Percentiles rank a stretch among this genome's conserved stretches.
Conservation (phyloP, 2,113 vertebrate species). For the Shinisaurus crocodilurus region DNA sequence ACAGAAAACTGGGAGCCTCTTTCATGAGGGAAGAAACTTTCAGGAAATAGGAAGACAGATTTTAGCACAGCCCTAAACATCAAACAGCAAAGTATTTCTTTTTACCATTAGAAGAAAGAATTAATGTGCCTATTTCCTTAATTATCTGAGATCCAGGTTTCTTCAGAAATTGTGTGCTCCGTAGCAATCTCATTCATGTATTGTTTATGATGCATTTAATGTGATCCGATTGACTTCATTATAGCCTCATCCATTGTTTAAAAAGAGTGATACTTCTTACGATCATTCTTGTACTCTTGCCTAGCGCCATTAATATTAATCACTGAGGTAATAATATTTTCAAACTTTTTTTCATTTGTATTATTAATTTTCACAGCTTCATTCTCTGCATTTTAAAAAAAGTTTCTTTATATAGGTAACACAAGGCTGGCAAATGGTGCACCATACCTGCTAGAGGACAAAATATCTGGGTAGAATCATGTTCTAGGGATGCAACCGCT, state of each 20-base stretch:
- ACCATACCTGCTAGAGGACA: background rate
- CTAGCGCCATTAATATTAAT: slow-evolving; percentile 19
- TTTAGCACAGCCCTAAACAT: background rate
- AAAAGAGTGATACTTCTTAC: slow-evolving; percentile 34
- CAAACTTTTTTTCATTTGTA: fast-evolving
- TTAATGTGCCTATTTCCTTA: slow-evolving; percentile 24
- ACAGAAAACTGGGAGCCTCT: background rate
- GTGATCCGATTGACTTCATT: slow-evolving; percentile 38
- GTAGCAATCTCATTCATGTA: slow-evolving; percentile 52
- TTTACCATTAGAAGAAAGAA: slow-evolving; percentile 8
- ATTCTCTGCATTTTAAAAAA: slow-evolving; percentile 10
- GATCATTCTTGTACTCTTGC: background rate
- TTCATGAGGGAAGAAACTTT: background rate
- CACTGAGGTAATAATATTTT: background rate
- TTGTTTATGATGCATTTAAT: slow-evolving; percentile 61
- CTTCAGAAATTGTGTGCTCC: slow-evolving; percentile 38
- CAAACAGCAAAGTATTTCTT: slow-evolving; percentile 11
- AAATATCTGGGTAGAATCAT: background rate
- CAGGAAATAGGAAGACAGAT: background rate
- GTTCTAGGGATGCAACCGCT: too few relatives aligned
- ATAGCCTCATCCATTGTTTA: slow-evolving; percentile 26
- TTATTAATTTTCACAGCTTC: slow-evolving; percentile 20
- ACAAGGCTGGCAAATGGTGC: background rate
- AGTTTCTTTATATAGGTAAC: background rate
- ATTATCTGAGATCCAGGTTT: slow-evolving; percentile 25